phyloP scores from a whole-genome alignment of 1,140 invertebrate species.

The Pemphigus obesinymphae region DNA sequence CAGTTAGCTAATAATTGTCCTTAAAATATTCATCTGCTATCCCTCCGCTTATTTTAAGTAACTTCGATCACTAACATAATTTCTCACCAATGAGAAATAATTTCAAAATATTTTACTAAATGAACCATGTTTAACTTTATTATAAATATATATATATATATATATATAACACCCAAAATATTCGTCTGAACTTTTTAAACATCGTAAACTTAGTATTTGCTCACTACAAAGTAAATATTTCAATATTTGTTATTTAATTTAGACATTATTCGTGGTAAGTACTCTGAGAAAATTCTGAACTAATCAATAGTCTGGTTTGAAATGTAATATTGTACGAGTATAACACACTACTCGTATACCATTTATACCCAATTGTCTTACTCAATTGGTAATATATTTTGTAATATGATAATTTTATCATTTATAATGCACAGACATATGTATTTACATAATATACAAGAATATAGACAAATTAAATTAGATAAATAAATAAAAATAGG shows the following conservation, averaged over 20 bases:
- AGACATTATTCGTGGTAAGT: not conserved
- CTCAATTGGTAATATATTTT: not conserved
- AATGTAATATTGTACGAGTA: not conserved
- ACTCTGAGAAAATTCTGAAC: not conserved
- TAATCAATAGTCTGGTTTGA: not conserved
- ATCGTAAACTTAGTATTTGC: not conserved
- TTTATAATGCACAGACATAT: not conserved
- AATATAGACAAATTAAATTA: too few relatives aligned
- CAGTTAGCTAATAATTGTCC: too few relatives aligned
- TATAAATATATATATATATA: not conserved
- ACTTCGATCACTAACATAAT: not conserved
- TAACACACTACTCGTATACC: too few relatives aligned
- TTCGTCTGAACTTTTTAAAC: not conserved
- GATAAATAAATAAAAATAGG: too few relatives aligned
- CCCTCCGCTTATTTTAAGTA: too few relatives aligned
- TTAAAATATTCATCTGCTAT: too few relatives aligned
- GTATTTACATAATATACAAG: too few relatives aligned
- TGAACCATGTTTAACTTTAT: not conserved
- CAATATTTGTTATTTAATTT: conserved; percentile 3
- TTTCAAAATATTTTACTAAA: not conserved
- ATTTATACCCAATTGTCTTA: not conserved
- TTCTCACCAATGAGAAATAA: not conserved
- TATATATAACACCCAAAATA: not conserved
- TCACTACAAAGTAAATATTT: not conserved
- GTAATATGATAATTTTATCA: not conserved